These are phyloP conservation scores for Lepidotrigona ventralis DNA, from an alignment of 1,140 invertebrate genomes.

Conservation along the genomic window DNA sequence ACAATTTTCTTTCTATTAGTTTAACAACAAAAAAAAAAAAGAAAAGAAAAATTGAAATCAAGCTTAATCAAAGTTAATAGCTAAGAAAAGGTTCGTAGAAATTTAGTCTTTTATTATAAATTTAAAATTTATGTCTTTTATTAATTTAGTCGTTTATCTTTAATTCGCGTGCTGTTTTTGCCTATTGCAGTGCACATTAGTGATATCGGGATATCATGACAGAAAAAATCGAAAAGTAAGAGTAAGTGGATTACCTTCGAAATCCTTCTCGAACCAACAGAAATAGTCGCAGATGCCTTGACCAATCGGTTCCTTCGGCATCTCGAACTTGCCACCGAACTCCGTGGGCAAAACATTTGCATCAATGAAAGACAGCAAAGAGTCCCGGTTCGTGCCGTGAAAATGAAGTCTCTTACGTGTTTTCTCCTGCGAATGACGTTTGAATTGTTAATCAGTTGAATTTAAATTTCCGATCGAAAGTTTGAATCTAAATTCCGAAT, in stretches of 20 bases:
- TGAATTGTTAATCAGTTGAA: neutral
- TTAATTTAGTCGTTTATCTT: no score
- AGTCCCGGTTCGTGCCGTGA: constrained; percentile 86
- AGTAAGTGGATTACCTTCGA: constrained; percentile 76
- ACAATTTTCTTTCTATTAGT: no score
- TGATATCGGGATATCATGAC: neutral
- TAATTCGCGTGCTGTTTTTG: no score
- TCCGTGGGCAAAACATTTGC: constrained; percentile 83
- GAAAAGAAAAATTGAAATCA: no score
- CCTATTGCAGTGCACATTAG: neutral
- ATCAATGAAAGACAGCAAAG: constrained; percentile 84
- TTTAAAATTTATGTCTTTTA: no score
- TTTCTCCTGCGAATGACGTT: constrained; percentile 77
- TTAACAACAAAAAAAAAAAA: no score
- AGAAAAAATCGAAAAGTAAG: neutral
- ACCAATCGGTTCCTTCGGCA: constrained; percentile 78
- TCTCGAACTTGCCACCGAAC: constrained; percentile 85
- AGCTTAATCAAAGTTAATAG: no score
- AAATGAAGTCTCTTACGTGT: constrained; percentile 84
- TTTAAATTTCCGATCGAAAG: neutral
- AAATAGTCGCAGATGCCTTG: constrained; percentile 80
- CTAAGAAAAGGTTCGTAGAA: no score
- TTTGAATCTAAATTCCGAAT: no score
- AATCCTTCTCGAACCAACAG: constrained; percentile 80
- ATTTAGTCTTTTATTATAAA: no score